Evolutionary conservation across 2,113 vertebrate genomes (phyloP), one percentile per base, ranked within the genome.

Genomic region (Hypanus sabinus): DNA sequence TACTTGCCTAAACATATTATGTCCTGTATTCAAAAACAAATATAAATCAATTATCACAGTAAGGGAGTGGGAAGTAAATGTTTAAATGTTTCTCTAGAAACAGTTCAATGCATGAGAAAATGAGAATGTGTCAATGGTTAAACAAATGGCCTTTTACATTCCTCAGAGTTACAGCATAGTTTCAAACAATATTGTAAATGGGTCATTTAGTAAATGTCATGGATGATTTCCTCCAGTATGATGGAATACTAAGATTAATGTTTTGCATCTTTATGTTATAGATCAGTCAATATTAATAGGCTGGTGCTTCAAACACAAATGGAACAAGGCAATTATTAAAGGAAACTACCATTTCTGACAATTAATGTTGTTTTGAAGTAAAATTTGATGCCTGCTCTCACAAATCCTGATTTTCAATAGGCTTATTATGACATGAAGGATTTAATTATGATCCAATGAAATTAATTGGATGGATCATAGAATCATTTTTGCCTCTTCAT

Each of bases 1-100:
- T 93, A 93, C 91, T 93, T 93, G 91, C 68, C 91, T 93, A 73
- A 73, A 30, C 91, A 93, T 93, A 93, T 93, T 93, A 93, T 73
- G 62, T 93, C 91, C 71, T 71, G 91, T 93, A 46, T 93, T 93
- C 65, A 93, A 93, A 93, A 93, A 93, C 91, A 93, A 93, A 93
- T 55, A 93, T 93, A 93, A 93, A 93, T 93, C 91, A 93, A 93
- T 93, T 93, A 93, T 93, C 91, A 55, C 91, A 93, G 91, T 36
- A 93, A 93, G 91, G 91, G 91, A 93, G 62, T 73, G 91, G 91
- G 91, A 22, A 73, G 68, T 55, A 55, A 73, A 93, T 93, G 91
- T 93, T 93, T 93, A 93, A 93, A 93, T 93, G 36, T 73, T 93
- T 93, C 91, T 93, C 70, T 55, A 93, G 91, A 93, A 93, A 93